phyloP scores from a whole-genome alignment of 1,140 invertebrate species.

The Sarcophaga peregrina region DNA sequence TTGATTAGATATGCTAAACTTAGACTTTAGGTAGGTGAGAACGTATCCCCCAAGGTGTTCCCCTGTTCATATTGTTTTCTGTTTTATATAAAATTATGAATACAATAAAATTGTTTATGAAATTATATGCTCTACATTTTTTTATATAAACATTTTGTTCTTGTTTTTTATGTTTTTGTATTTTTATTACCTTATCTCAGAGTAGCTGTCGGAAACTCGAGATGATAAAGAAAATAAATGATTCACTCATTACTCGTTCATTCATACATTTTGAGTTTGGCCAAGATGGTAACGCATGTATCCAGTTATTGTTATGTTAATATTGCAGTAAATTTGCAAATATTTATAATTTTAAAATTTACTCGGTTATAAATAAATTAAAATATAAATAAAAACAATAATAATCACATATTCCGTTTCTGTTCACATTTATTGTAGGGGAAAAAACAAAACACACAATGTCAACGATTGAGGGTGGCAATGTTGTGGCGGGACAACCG shows the following conservation, averaged over 20 bases:
- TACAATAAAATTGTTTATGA: neutral
- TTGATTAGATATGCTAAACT: too few relatives aligned
- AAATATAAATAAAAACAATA: neutral
- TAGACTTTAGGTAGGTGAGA: too few relatives aligned
- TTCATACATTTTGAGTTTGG: neutral
- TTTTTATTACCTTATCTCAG: neutral
- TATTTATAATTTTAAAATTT: neutral
- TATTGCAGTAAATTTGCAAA: slow-evolving; percentile 11
- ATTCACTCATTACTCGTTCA: neutral
- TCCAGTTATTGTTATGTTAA: neutral
- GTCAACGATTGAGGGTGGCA: slow-evolving; percentile 42
- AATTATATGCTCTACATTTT: neutral
- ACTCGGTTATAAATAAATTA: neutral
- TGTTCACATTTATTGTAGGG: slow-evolving; percentile 31
- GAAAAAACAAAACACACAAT: slow-evolving; percentile 41
- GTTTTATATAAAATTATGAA: neutral
- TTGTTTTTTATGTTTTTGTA: neutral
- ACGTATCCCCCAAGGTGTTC: too few relatives aligned
- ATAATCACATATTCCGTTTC: neutral
- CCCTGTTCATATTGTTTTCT: too few relatives aligned
- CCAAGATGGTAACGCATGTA: neutral
- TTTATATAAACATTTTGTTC: neutral
- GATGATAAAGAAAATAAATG: neutral
- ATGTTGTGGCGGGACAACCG: slow-evolving; percentile 15
- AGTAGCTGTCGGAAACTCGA: neutral